These are phyloP conservation scores for Urosaurus nigricauda DNA, from an alignment of 2,797 vertebrate species.

Conservation along the genomic window DNA sequence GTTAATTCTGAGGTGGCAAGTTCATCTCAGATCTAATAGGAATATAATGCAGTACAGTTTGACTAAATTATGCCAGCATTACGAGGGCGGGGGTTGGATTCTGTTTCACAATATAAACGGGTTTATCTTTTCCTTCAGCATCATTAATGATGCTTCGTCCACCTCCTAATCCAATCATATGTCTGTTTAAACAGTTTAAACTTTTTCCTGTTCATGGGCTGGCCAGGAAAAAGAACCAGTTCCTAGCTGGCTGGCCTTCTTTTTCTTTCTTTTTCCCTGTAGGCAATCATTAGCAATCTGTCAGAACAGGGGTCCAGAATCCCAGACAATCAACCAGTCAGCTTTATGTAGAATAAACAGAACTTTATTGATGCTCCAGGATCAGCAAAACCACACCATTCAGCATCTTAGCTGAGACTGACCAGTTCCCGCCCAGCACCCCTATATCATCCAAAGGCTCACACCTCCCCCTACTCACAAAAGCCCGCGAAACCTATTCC, in stretches of 20 bases:
- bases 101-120: background rate
- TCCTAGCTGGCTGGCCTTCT: background rate
- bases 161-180: conserved; percentile 22
- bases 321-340: too few relatives aligned
- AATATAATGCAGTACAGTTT: conserved; percentile 12
- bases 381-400: too few relatives aligned
- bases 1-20: background rate
- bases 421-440: too few relatives aligned
- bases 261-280: background rate
- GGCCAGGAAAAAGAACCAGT: background rate
- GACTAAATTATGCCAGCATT: background rate
- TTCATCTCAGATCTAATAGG: conserved; percentile 4
- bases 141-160: background rate
- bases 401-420: too few relatives aligned
- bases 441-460: too few relatives aligned
- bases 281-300: conserved; percentile 36
- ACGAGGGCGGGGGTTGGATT: background rate
- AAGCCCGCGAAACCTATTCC: too few relatives aligned
- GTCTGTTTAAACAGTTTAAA: conserved; percentile 9
- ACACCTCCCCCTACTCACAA: too few relatives aligned
- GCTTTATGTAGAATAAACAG: too few relatives aligned
- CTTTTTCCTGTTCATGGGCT: background rate
- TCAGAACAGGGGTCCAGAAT: too few relatives aligned
- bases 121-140: background rate
- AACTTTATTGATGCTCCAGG: too few relatives aligned